Evolutionary conservation across 2,797 vertebrate genomes (phyloP).

Genomic region (Phataginus tetradactyla): DNA sequence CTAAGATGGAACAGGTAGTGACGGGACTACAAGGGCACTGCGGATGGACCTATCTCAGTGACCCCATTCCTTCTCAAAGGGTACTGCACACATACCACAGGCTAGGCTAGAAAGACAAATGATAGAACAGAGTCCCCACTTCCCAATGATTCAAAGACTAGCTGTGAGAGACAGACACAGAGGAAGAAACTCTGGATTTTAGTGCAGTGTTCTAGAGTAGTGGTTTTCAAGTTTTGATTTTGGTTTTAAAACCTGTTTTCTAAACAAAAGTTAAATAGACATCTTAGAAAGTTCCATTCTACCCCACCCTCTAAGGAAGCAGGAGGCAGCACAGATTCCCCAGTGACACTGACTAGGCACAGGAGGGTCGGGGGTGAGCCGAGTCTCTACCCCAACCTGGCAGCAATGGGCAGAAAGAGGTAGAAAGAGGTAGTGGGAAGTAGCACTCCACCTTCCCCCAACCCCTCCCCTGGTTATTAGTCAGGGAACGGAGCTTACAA

Average conservation of each 20-base stretch:
- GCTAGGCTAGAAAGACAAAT: neutral
- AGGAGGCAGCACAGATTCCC: neutral
- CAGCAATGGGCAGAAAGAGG: neutral
- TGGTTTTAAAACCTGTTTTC: neutral
- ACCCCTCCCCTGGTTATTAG: neutral
- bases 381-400: neutral
- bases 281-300: neutral
- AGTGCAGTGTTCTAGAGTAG: neutral
- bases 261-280: conserved; percentile 31
- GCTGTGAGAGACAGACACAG: neutral
- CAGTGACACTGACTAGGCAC: neutral
- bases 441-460: neutral
- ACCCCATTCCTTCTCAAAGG: neutral
- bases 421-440: neutral
- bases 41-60: neutral
- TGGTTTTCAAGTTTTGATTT: conserved; percentile 15
- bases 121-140: neutral
- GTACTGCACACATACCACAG: neutral
- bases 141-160: neutral
- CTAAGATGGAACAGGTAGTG: neutral
- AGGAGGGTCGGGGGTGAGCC: neutral
- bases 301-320: neutral
- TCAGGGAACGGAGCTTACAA: neutral
- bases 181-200: conserved; percentile 8
- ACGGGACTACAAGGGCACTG: neutral